phyloP scores from a whole-genome alignment of 2,888 invertebrate species.

The Agapostemon virescens region DNA sequence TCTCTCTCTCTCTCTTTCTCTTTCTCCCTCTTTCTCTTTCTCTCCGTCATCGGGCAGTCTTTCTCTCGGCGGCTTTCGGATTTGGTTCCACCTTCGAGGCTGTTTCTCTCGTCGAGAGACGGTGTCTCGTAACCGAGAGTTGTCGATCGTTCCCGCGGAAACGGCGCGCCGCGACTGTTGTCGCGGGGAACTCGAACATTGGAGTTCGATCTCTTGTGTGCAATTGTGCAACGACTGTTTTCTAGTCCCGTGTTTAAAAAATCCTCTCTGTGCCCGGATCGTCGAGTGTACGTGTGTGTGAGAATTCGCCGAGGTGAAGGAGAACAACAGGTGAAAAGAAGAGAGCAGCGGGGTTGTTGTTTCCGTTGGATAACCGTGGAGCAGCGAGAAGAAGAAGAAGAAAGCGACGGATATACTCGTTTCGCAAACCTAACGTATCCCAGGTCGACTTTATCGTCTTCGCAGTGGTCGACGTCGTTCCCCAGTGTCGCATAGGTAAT shows the following conservation, averaged over 20 bases:
- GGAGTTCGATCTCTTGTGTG: constrained; percentile 1
- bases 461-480: not conserved
- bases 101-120: constrained; percentile 40
- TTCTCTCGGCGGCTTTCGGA: constrained; percentile 43
- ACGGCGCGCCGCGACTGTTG: constrained; percentile 28
- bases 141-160: constrained; percentile 41
- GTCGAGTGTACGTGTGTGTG: not conserved
- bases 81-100: constrained; percentile 45
- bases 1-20: constrained; percentile 35
- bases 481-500: constrained; percentile 54
- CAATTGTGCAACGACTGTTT: constrained; percentile 60
- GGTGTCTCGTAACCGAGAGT: constrained; percentile 36
- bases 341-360: too few relatives aligned
- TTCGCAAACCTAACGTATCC: constrained; percentile 51
- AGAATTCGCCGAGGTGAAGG: not conserved
- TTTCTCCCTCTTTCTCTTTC: constrained; percentile 22
- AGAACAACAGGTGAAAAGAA: constrained; percentile 38
- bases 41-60: constrained; percentile 18
- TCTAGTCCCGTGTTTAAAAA: constrained; percentile 60
- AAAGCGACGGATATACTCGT: constrained; percentile 40
- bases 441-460: constrained; percentile 60
- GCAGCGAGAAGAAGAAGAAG: not conserved
- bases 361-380: not conserved
- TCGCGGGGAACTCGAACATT: constrained; percentile 19
- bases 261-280: constrained; percentile 30